phyloP scores from a whole-genome alignment of 2,888 invertebrate genomes.

The Amblyteles armatorius region DNA sequence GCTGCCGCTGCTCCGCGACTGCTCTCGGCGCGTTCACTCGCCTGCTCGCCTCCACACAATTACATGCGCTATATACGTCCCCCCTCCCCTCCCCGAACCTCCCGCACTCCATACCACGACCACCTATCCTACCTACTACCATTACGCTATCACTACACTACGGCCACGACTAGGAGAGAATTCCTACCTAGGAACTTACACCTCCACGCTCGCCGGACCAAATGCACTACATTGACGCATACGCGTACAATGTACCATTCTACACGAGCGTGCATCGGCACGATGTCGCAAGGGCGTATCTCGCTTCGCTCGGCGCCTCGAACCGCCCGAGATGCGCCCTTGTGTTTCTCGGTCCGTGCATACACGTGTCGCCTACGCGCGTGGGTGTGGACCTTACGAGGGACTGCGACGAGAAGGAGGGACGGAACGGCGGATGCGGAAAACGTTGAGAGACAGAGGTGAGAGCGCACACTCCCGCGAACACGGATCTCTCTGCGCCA shows the following conservation, averaged over 20 bases:
- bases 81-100: too few species aligned
- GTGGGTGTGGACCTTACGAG: not conserved
- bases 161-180: constrained; percentile 34
- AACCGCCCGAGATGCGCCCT: too few species aligned
- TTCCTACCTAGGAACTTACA: constrained; percentile 60
- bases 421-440: constrained; percentile 53
- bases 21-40: constrained; percentile 49
- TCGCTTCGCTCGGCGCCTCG: too few species aligned
- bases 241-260: constrained; percentile 27
- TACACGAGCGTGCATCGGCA: not conserved
- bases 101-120: constrained; percentile 13
- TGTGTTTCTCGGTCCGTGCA: not conserved
- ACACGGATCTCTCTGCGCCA: constrained; percentile 67
- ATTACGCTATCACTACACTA: constrained; percentile 50
- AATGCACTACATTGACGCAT: constrained; percentile 46
- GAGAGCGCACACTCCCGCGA: constrained; percentile 66
- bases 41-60: constrained; percentile 60
- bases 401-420: constrained; percentile 11
- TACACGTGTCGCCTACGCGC: not conserved
- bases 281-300: too few species aligned
- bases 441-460: constrained; percentile 57
- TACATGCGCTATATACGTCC: constrained; percentile 46
- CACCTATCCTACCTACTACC: constrained; percentile 27
- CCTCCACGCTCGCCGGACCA: constrained; percentile 63
- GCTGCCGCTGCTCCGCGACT: constrained; percentile 16